Evolutionary conservation across 2,888 invertebrate species (phyloP).

Genomic region (Rhopalosiphum nymphaeae): DNA sequence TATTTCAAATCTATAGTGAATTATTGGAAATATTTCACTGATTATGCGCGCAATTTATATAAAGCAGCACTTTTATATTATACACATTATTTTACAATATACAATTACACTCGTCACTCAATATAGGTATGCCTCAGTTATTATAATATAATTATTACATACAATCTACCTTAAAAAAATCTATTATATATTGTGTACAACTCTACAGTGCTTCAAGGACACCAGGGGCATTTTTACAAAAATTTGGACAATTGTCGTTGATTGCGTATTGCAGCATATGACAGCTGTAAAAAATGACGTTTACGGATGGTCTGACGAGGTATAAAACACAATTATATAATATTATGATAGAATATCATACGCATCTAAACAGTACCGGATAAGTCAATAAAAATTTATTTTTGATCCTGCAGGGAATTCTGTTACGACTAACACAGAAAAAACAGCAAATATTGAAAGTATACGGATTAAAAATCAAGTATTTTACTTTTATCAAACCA

Average conservation of each 20-base stretch:
- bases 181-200: neutral
- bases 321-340: neutral
- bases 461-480: conserved; percentile 31
- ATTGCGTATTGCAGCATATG: neutral
- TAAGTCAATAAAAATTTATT: neutral
- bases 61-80: neutral
- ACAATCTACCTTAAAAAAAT: neutral
- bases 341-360: neutral
- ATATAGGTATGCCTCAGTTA: neutral
- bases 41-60: neutral
- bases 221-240: conserved; percentile 13
- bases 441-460: conserved; percentile 25
- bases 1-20: neutral
- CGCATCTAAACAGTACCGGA: neutral
- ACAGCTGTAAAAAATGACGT: conserved; percentile 33
- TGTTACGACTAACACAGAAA: conserved; percentile 39
- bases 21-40: neutral
- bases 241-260: conserved; percentile 24
- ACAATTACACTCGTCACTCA: neutral
- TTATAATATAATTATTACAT: neutral
- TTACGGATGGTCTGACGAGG: conserved; percentile 49
- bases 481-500: conserved; percentile 48
- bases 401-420: conserved; percentile 13
- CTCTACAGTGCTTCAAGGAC: conserved; percentile 28
- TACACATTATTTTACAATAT: neutral